Evolutionary conservation across 2,888 invertebrate species (phyloP).

Genomic region (Microplitis manilae): DNA sequence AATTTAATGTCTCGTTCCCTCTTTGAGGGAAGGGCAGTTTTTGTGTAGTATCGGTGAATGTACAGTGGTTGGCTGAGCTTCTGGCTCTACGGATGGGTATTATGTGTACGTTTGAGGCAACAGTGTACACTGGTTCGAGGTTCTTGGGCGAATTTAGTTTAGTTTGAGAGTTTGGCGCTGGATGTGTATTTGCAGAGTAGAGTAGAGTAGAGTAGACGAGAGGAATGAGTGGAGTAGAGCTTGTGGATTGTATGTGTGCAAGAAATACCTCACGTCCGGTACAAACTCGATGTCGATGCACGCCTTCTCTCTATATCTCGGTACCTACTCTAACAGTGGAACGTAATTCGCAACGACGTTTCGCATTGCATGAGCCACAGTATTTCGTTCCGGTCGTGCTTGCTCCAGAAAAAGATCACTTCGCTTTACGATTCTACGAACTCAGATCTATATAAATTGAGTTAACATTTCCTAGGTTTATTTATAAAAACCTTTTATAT

Average conservation of each 20-base stretch:
- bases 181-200: not conserved
- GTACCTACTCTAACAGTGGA: conserved; percentile 14
- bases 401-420: conserved; percentile 23
- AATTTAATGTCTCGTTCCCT: not conserved
- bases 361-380: conserved; percentile 11
- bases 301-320: not conserved
- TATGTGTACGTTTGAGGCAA: not conserved
- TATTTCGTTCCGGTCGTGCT: conserved; percentile 29
- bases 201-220: not conserved
- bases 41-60: not conserved
- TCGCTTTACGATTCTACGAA: conserved; percentile 18
- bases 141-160: not conserved
- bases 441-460: not conserved
- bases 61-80: not conserved
- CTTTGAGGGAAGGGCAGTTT: not conserved
- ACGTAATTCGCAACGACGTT: conserved; percentile 41
- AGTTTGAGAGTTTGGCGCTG: not conserved
- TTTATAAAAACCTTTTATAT: not conserved
- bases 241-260: not conserved
- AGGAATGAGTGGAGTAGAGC: not conserved
- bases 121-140: not conserved
- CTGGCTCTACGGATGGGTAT: not conserved
- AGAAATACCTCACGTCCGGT: not conserved
- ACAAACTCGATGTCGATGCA: not conserved
- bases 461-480: not conserved